Evolutionary conservation across 2,888 invertebrate genomes (phyloP), one percentile per base, ranked within the genome.

Genomic region (Agonopterix arenella): DNA sequence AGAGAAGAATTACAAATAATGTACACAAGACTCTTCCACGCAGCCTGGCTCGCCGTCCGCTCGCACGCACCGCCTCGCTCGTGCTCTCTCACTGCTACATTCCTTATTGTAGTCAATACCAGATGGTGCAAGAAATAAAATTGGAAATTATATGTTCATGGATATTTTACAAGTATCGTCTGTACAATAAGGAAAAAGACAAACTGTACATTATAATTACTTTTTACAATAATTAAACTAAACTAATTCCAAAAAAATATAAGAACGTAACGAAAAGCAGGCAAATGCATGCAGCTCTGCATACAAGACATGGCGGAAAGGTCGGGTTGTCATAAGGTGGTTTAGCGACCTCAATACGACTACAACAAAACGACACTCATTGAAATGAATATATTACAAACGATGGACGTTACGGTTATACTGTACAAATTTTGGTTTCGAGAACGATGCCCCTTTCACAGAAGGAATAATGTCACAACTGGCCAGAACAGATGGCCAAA

Each of bases 401-500:
- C 88, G 86, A 81, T 88, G 88, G 89, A 89, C 88, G 88, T 86
- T 84, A 86, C 82, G 78, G 71, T 77, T 79, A 71, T 71, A 77
- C 84, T 86, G 84, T 85, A 86, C 85, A 85, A 84, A 76, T 78
- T 76, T 81, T 79, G 76, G 74, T 80, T 79, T 84, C 80, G 90
- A 91, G 92, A 93, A 93, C 93, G 93, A 92, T 92, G 93, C 94
- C 94, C 94, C 94, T 94, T 93, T 93, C 94, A 94, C 94, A 94
- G 93, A 93, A 89, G 86, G 92, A 94, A 94, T 94, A 93, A 93
- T 94, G 94, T 94, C 94, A 94, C 94, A 93, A 92, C 92, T 92
- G 89, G 89, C 80, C 74, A 73, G 89, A 88, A 80, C 74, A 73
- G 83, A 85, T 86, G 88, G 88, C 85, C 88, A 86, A 83, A 88